Evolutionary conservation across 2,113 vertebrate species (phyloP).

Genomic region (Bucco capensis): DNA sequence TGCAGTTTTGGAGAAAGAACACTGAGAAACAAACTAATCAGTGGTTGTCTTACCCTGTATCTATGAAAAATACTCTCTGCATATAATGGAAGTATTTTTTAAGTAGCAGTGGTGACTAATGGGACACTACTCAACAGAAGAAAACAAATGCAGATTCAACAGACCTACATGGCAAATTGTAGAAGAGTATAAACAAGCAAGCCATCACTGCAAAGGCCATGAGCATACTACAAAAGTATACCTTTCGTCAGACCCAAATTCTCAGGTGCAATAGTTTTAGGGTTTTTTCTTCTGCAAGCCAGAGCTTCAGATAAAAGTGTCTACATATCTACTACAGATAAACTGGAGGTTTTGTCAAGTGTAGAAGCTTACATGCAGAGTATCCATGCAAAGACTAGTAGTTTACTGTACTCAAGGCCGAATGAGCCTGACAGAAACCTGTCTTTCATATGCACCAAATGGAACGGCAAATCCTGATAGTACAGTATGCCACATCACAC

Average conservation of each 20-base stretch:
- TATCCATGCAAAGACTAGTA: neutral
- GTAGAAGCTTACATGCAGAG: neutral
- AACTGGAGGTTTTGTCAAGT: neutral
- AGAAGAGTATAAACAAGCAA: neutral
- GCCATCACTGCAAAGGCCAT: neutral
- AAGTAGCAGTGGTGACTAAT: neutral
- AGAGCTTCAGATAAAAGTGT: neutral
- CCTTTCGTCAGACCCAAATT: neutral
- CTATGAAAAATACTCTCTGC: neutral
- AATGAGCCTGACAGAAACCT: neutral
- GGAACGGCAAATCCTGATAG: neutral
- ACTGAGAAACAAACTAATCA: neutral
- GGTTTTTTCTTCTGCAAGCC: neutral
- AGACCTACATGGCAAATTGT: neutral
- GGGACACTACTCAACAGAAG: neutral
- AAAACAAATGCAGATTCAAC: neutral
- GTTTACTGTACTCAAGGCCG: fast-evolving
- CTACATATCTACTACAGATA: neutral
- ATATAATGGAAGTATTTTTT: neutral
- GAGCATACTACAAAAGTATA: neutral
- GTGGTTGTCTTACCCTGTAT: neutral
- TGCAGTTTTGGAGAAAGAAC: neutral
- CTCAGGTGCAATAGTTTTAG: neutral
- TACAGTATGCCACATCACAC: neutral
- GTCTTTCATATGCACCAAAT: neutral